Percentiles rank a stretch among this genome's conserved stretches.
Evolutionary conservation across 2,888 invertebrate species (phyloP).

Genomic region (Drosophila tripunctata): DNA sequence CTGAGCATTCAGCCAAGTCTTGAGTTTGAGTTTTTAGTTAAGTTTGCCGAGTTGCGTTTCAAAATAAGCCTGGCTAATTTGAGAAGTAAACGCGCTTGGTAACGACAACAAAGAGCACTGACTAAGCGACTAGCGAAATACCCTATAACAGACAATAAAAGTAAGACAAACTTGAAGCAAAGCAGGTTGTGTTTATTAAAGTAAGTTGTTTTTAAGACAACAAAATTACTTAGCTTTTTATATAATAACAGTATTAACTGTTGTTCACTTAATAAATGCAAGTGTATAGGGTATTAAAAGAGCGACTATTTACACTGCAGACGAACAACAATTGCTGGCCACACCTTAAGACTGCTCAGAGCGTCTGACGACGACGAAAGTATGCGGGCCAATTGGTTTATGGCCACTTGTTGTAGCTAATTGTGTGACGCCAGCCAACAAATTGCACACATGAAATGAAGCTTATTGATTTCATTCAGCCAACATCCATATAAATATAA

Average conservation of each 20-base stretch:
- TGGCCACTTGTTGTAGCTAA: constrained; percentile 76
- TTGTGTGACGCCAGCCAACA: constrained; percentile 61
- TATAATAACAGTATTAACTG: too few species aligned
- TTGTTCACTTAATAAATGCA: not conserved
- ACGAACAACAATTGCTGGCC: constrained; percentile 20
- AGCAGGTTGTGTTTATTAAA: not conserved
- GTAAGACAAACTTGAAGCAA: too few species aligned
- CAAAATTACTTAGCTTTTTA: too few species aligned
- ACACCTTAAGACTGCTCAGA: constrained; percentile 53
- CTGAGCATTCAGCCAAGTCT: constrained; percentile 28
- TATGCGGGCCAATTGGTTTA: constrained; percentile 55
- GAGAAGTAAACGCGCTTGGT: constrained; percentile 55
- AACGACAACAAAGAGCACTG: constrained; percentile 2
- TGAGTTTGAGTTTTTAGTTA: not conserved
- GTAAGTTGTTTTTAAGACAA: not conserved
- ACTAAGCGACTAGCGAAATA: not conserved
- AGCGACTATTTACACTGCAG: not conserved
- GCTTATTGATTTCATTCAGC: constrained; percentile 62
- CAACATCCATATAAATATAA: constrained; percentile 10
- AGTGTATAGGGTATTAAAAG: constrained; percentile 27
- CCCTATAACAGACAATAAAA: not conserved
- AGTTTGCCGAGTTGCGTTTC: constrained; percentile 33
- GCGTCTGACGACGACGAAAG: constrained; percentile 50
- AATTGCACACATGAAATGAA: constrained; percentile 51
- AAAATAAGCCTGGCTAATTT: constrained; percentile 68